These are phyloP conservation scores for Poecilus cupreus DNA, from an alignment of 2,888 invertebrate genomes.

Conservation along the genomic window DNA sequence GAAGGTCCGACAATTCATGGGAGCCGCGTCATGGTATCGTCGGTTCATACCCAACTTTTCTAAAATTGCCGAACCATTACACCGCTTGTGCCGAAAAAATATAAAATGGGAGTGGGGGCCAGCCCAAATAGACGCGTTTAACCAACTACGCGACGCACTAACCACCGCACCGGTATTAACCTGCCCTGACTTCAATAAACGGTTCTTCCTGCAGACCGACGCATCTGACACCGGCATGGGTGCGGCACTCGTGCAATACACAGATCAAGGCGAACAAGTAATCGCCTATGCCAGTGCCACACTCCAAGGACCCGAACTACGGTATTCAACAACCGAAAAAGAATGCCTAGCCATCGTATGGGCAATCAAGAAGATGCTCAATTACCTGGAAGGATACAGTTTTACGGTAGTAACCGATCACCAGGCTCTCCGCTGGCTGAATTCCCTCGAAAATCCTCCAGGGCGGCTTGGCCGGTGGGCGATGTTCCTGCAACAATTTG, in stretches of 20 bases:
- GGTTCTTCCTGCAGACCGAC: conserved; percentile 58
- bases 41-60: conserved; percentile 21
- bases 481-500: conserved; percentile 61
- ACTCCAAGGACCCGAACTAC: too few species aligned
- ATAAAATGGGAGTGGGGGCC: conserved; percentile 59
- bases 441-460: conserved; percentile 57
- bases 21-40: conserved; percentile 51
- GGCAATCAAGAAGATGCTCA: conserved; percentile 60
- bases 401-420: conserved; percentile 64
- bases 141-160: conserved; percentile 50
- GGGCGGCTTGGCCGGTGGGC: conserved; percentile 64
- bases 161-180: conserved; percentile 58
- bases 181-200: conserved; percentile 61
- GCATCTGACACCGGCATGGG: too few species aligned
- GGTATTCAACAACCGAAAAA: too few species aligned
- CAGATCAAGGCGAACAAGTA: conserved; percentile 22
- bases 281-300: conserved; percentile 60
- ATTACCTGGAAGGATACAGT: conserved; percentile 64
- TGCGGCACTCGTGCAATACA: conserved; percentile 49
- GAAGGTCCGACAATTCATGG: conserved; percentile 60
- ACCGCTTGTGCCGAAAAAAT: not conserved
- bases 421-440: conserved; percentile 63
- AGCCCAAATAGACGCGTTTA: conserved; percentile 62
- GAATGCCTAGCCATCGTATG: too few species aligned
- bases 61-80: not conserved